phyloP scores from a whole-genome alignment of 2,797 vertebrate genomes.

The Erethizon dorsatum region DNA sequence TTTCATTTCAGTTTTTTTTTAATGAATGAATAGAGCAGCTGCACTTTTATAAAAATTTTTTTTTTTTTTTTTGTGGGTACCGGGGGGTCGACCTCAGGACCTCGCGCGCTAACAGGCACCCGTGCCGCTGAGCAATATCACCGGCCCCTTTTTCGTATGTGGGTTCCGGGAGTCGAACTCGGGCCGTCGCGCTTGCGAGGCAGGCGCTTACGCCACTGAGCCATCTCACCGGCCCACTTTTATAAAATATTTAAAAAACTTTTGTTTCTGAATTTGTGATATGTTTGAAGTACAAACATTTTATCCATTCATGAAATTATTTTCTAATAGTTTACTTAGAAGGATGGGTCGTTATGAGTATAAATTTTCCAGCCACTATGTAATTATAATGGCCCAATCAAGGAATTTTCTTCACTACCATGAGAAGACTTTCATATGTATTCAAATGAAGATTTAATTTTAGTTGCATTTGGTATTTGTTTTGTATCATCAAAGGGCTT shows the following conservation, averaged over 20 bases:
- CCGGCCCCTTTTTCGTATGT: too few relatives aligned
- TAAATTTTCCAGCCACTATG: neutral
- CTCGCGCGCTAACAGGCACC: too few relatives aligned
- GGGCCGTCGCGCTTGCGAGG: too few relatives aligned
- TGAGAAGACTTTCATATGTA: neutral
- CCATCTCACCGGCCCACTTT: neutral
- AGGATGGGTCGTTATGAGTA: neutral
- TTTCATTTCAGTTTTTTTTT: neutral
- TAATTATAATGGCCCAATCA: neutral
- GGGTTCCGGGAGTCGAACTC: too few relatives aligned
- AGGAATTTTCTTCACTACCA: constrained; percentile 22
- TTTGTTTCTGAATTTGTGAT: neutral
- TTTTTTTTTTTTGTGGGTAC: too few relatives aligned
- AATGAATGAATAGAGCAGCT: neutral
- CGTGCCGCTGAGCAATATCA: too few relatives aligned
- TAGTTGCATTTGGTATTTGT: neutral
- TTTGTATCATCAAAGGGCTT: neutral
- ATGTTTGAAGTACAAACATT: neutral
- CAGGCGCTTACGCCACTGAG: too few relatives aligned
- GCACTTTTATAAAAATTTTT: neutral
- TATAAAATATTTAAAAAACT: neutral
- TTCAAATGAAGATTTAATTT: constrained; percentile 33
- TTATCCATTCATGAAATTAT: constrained; percentile 30
- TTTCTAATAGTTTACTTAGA: constrained; percentile 58
- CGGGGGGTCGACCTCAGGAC: too few relatives aligned